Evolutionary conservation across 1,140 invertebrate genomes (phyloP), one percentile per base, ranked within the genome.

Genomic region (Dreissena polymorpha): DNA sequence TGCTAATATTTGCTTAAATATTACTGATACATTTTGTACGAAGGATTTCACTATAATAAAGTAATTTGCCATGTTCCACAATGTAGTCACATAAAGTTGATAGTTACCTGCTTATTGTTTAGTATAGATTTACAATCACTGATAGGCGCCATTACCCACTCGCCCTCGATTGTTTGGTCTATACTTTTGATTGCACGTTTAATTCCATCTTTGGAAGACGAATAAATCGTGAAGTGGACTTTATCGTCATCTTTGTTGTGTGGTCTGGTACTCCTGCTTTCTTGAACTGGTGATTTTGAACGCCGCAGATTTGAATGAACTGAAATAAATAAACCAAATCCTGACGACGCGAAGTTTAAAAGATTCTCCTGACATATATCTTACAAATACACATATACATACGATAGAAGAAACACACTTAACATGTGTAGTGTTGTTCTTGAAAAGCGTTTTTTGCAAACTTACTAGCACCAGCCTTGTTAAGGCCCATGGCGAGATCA

Each of bases 161-260:
- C 76, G 29, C 53, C 29, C 55, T 57, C 18, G 21, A 70, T 27
- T 2, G 53, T 55, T 23, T 39, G 50, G 23, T 70, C 50, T 8
- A 78, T 23, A 16, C 10, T 16, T 70, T 70, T 78, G 8, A 69
- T 25, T 2, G 76, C 76, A 39, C 2, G 39, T 29, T 57, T 78
- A 5, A 23, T 14, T 3, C n/a, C 64, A 21, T 78, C 69, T 10
- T 68, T 53, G 25, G 39, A 51, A 53, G 12, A 64, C 12, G 76
- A 64, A 60, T 78, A 78, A 10, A 78, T 49, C 25, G 76, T 78
- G 10, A 78, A 60, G 3, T 18, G 21, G 2, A 60, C 21, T 60
- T 18, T n/a, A 60, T 60, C 57, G 57, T 60, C 57, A 60, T 60
- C 57, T 23, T 2, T 60, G 57, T 60, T 60, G 2, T 23, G 57